Conservation (phyloP, 2,888 invertebrate genomes). For the Orthosia incerta region DNA sequence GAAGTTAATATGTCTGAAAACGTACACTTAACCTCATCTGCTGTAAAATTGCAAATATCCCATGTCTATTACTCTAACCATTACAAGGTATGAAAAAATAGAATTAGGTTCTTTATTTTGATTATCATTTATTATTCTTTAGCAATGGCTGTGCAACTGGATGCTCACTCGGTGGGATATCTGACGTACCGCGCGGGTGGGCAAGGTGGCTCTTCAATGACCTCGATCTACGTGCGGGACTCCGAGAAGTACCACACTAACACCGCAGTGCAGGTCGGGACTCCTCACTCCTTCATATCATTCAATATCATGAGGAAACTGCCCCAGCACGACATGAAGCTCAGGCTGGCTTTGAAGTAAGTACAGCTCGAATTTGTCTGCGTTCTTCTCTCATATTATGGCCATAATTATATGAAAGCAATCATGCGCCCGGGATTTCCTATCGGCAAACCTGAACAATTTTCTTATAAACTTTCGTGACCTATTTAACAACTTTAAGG, state of each 20-base stretch:
- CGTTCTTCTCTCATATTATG: neutral
- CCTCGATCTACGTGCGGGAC: slow-evolving; percentile 95
- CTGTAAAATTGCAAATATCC: neutral
- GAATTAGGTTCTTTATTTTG: no score
- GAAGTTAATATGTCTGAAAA: no score
- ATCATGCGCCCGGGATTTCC: no score
- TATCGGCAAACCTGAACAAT: no score
- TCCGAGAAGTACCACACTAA: slow-evolving; percentile 93
- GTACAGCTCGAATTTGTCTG: slow-evolving; percentile 71
- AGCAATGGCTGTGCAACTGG: slow-evolving; percentile 96
- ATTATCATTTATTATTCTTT: slow-evolving; percentile 63
- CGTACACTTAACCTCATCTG: neutral
- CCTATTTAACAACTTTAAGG: no score
- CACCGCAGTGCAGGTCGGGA: slow-evolving; percentile 95
- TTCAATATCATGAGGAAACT: slow-evolving; percentile 95
- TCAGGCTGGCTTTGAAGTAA: slow-evolving; percentile 95
- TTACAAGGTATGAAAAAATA: no score
- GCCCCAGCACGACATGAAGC: slow-evolving; percentile 94
- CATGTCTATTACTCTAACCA: neutral
- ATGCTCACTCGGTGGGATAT: slow-evolving; percentile 97
- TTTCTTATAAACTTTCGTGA: no score
- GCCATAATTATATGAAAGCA: no score
- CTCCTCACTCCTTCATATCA: slow-evolving; percentile 94
- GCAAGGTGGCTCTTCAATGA: slow-evolving; percentile 93
- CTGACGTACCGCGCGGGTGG: slow-evolving; percentile 95